Conservation (phyloP, 1,140 invertebrate genomes). For the Achatina immaculata region DNA sequence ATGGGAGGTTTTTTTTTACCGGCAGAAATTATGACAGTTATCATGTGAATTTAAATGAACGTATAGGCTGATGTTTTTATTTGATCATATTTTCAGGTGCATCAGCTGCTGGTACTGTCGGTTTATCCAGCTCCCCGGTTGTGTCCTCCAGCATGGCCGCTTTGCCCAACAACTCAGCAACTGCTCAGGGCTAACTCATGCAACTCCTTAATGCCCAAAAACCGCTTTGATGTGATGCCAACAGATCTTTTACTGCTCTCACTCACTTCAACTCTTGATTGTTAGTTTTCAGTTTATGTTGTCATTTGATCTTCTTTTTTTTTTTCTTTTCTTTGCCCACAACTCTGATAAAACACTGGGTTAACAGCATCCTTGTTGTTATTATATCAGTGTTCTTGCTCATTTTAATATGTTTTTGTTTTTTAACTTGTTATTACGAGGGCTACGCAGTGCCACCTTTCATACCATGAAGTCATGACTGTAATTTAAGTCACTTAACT, state of each 20-base stretch:
- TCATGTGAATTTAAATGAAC: too few species aligned
- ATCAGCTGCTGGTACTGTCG: conserved; percentile 63
- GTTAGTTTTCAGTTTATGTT: not conserved
- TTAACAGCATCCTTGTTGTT: not conserved
- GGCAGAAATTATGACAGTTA: too few species aligned
- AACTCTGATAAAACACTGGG: not conserved
- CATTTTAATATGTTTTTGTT: too few species aligned
- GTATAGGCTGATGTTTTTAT: too few species aligned
- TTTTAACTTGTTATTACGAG: too few species aligned
- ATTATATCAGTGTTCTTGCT: not conserved
- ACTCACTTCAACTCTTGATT: not conserved
- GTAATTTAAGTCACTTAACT: too few species aligned
- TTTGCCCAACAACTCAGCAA: conserved; percentile 63
- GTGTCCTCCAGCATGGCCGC: conserved; percentile 67
- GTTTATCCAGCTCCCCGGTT: conserved; percentile 68
- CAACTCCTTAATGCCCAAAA: conserved; percentile 5
- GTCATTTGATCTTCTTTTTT: too few species aligned
- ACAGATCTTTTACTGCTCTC: conserved; percentile 7
- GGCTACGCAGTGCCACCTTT: too few species aligned
- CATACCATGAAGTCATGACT: too few species aligned
- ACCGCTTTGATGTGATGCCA: conserved; percentile 8
- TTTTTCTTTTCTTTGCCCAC: too few species aligned
- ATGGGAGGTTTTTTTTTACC: too few species aligned
- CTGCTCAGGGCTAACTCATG: conserved; percentile 57
- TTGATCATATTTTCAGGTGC: conserved; percentile 55